Conservation (phyloP, 2,113 vertebrate species). For the Osmerus mordax region DNA sequence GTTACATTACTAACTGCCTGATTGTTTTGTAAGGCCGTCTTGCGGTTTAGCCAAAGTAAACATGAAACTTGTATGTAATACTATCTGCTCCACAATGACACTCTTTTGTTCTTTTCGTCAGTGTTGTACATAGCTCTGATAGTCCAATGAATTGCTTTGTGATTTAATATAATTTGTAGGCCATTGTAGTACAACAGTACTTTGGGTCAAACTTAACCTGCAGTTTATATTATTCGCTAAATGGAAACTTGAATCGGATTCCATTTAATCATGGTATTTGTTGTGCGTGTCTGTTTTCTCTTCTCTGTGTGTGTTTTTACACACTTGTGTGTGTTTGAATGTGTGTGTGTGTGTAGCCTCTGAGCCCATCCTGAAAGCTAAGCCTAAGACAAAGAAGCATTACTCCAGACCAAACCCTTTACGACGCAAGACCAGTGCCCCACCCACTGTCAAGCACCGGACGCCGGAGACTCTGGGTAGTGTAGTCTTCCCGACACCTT, state of each 20-base stretch:
- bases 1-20: constrained; percentile 38
- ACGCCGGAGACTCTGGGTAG: constrained; percentile 77
- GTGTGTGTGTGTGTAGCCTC: constrained; percentile 74
- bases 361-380: constrained; percentile 92
- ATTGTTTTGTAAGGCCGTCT: constrained; percentile 43
- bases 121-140: not conserved
- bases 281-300: not conserved
- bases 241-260: too few species aligned
- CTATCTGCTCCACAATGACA: not conserved
- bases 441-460: constrained; percentile 78
- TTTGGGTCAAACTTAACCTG: not conserved
- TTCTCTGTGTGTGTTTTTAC: constrained; percentile 3
- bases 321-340: constrained; percentile 5
- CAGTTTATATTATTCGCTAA: too few species aligned
- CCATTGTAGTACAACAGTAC: not conserved
- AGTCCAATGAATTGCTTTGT: constrained; percentile 3
- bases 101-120: constrained; percentile 24
- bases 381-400: constrained; percentile 84
- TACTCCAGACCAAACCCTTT: constrained; percentile 87
- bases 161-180: too few species aligned
- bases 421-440: constrained; percentile 86
- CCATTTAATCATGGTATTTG: not conserved
- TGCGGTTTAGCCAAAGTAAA: constrained; percentile 45
- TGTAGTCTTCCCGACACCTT: constrained; percentile 4
- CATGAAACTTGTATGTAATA: not conserved